These are phyloP conservation scores for Ophiothrix spiculata DNA, from an alignment of 35 echinoderm and acorn worm species.

Conservation along the genomic window DNA sequence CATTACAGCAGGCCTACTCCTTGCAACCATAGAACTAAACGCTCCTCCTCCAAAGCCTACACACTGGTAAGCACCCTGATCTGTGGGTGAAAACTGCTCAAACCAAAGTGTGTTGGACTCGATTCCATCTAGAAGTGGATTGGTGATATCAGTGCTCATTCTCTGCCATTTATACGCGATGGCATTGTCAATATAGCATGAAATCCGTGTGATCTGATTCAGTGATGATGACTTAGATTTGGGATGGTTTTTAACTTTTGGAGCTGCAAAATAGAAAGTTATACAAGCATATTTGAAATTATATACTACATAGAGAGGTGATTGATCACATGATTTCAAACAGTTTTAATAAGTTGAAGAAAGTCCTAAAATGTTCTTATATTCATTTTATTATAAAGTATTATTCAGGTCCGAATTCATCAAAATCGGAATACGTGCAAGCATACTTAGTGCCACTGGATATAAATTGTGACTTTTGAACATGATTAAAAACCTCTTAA, in stretches of 20 bases:
- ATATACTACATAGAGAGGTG: too few species aligned
- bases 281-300: too few species aligned
- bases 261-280: too few species aligned
- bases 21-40: not conserved
- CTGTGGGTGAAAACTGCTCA: not conserved
- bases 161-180: conserved; percentile 19
- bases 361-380: too few species aligned
- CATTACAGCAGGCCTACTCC: not conserved
- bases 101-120: not conserved
- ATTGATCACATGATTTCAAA: too few species aligned
- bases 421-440: too few species aligned
- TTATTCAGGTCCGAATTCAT: too few species aligned
- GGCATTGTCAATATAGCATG: conserved; percentile 20
- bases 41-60: not conserved
- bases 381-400: too few species aligned
- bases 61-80: conserved; percentile 18
- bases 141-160: not conserved
- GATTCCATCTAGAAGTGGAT: not conserved
- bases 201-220: not conserved
- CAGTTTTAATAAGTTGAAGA: too few species aligned
- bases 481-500: too few species aligned
- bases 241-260: not conserved
- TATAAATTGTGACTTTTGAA: too few species aligned
- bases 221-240: not conserved
- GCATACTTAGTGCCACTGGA: too few species aligned